These are phyloP conservation scores for Blomia tropicalis DNA, from an alignment of 2,888 invertebrate species.

Conservation along the genomic window DNA sequence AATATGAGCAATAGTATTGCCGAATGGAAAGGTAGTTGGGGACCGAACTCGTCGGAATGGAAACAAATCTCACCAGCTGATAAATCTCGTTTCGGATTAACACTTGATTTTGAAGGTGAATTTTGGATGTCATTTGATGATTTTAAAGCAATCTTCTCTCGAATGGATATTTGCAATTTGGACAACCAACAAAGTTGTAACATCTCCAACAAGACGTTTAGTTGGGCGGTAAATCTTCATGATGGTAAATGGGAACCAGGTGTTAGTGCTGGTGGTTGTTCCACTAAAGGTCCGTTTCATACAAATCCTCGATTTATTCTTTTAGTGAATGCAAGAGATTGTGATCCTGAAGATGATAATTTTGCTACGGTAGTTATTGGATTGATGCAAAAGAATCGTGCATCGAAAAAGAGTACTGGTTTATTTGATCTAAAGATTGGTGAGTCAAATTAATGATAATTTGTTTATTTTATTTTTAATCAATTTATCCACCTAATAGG, in stretches of 20 bases:
- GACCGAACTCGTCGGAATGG: conserved; percentile 53
- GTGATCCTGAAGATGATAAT: conserved; percentile 5
- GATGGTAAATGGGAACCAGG: not conserved
- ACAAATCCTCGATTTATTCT: not conserved
- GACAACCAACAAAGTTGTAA: too few relatives aligned
- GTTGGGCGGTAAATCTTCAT: not conserved
- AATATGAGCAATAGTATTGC: conserved; percentile 49
- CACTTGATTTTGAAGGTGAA: conserved; percentile 50
- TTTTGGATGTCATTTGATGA: conserved; percentile 59
- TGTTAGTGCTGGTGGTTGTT: not conserved
- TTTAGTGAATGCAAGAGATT: not conserved
- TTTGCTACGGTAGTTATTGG: not conserved
- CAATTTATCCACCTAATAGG: not conserved
- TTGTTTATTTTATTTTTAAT: not conserved
- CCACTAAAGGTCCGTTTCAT: not conserved
- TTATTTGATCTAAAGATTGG: conserved; percentile 4
- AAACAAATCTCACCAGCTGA: conserved; percentile 48
- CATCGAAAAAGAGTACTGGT: conserved; percentile 1
- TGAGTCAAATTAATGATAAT: not conserved
- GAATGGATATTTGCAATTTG: conserved; percentile 40
- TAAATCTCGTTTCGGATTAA: conserved; percentile 47
- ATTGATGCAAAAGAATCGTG: conserved; percentile 7
- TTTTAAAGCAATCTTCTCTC: conserved; percentile 49
- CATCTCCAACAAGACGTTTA: not conserved
- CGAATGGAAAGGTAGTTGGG: conserved; percentile 57